Conservation (phyloP, 2,113 vertebrate genomes). For the Ceyx margarethae region DNA sequence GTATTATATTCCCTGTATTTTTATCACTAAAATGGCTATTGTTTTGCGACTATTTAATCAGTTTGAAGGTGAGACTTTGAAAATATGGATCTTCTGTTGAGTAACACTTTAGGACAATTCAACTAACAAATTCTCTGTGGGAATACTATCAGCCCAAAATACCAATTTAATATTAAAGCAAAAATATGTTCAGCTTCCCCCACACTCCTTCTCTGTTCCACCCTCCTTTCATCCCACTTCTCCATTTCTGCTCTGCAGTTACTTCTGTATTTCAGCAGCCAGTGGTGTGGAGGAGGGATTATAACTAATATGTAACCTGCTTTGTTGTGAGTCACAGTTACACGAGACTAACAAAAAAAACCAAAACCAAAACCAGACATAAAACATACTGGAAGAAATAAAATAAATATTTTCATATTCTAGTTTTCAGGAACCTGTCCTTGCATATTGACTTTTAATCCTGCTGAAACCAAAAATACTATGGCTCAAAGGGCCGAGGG, state of each 20-base stretch:
- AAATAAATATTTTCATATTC: background rate
- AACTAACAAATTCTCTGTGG: background rate
- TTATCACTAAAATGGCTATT: background rate
- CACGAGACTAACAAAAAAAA: background rate
- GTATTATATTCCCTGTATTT: background rate
- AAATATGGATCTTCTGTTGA: background rate
- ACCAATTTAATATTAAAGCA: background rate
- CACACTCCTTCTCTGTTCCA: background rate
- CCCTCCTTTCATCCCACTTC: background rate
- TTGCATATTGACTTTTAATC: background rate
- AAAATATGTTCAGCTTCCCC: background rate
- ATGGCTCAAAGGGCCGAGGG: rapidly evolving
- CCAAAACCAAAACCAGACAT: background rate
- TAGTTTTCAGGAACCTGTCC: background rate
- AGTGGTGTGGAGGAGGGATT: rapidly evolving
- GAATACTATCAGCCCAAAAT: background rate
- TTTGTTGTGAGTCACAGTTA: background rate
- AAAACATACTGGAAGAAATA: background rate
- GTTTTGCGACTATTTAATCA: background rate
- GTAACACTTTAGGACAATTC: background rate
- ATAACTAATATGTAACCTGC: background rate
- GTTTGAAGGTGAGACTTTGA: background rate
- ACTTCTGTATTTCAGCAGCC: background rate
- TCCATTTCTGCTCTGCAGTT: background rate
- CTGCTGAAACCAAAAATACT: rapidly evolving